Conservation (phyloP, 1,140 invertebrate species). For the Diploscapter pachys region DNA sequence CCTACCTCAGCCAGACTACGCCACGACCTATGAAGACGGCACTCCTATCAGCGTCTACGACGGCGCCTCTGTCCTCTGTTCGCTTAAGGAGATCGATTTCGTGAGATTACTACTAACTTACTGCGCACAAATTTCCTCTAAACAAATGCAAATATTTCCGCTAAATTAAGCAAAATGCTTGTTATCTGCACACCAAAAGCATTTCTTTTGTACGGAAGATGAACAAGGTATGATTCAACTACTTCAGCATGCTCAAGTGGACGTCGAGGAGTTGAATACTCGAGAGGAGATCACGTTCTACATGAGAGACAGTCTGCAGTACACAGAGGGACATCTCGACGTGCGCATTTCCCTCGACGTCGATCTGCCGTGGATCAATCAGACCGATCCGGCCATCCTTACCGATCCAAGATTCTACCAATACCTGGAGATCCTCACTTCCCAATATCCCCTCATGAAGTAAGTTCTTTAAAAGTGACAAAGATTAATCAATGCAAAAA, state of each 20-base stretch:
- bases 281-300: constrained; percentile 1
- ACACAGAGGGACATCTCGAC: constrained; percentile 5
- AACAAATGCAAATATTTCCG: no score
- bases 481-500: background rate
- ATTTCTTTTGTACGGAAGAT: background rate
- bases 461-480: background rate
- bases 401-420: constrained; percentile 16
- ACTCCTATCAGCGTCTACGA: constrained; percentile 4
- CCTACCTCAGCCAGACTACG: no score
- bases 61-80: constrained; percentile 8
- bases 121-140: no score
- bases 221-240: background rate
- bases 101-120: background rate
- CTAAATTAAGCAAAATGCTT: no score
- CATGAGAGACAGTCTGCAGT: constrained; percentile 7
- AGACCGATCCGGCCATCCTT: background rate
- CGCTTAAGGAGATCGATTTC: constrained; percentile 7
- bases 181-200: no score
- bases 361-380: constrained; percentile 5
- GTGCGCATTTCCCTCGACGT: background rate
- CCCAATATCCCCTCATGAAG: constrained; percentile 9
- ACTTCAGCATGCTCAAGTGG: background rate
- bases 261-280: constrained; percentile 4
- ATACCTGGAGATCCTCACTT: constrained; percentile 17
- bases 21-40: background rate